A percentile compares a stretch with the other conserved stretches of the same genome.
Evolutionary conservation across 2,113 vertebrate genomes (phyloP).

Genomic region (Dipodomys ordii): DNA sequence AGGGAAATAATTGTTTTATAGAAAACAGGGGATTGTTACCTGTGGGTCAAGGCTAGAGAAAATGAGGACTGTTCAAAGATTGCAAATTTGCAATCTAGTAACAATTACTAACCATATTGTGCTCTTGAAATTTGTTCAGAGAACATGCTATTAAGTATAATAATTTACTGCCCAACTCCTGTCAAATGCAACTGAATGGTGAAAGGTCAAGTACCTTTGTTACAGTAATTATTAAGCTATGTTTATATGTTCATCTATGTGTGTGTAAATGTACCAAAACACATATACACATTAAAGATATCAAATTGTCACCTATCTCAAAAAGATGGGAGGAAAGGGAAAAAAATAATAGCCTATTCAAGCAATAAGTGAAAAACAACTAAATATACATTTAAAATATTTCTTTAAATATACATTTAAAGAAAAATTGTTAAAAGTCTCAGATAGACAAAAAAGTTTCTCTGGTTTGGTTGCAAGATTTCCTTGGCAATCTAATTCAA

Average conservation of each 20-base stretch:
- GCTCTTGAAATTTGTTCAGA: not conserved
- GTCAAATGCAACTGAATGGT: not conserved
- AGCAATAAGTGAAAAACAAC: not conserved
- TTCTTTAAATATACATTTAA: too few species aligned
- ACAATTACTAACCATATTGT: not conserved
- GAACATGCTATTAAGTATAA: not conserved
- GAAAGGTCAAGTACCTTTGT: not conserved
- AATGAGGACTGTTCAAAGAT: not conserved
- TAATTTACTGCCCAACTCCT: not conserved
- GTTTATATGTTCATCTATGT: not conserved
- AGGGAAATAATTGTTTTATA: not conserved
- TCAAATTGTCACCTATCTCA: not conserved
- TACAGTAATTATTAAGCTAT: not conserved
- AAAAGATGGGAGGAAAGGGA: not conserved
- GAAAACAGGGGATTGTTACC: not conserved
- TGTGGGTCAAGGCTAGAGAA: not conserved
- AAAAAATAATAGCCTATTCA: not conserved
- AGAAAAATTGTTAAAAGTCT: not conserved
- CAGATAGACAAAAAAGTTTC: not conserved
- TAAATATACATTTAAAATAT: too few species aligned
- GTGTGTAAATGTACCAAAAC: not conserved
- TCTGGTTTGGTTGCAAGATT: not conserved
- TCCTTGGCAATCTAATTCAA: not conserved
- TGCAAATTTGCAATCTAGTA: not conserved
- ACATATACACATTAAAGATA: not conserved